phyloP scores from a whole-genome alignment of 2,113 vertebrate species.

The Bungarus multicinctus region DNA sequence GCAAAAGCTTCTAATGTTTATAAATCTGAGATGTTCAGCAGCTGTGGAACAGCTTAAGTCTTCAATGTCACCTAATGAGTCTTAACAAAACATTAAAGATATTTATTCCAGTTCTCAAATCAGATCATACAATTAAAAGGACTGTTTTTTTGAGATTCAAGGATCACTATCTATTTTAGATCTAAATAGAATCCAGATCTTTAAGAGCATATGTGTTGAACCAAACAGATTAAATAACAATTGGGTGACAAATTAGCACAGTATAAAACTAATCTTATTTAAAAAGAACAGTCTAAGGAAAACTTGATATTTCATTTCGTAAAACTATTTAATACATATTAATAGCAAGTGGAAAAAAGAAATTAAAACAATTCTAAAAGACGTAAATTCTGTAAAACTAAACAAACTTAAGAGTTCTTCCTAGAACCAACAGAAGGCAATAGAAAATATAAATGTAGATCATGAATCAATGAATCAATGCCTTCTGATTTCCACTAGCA shows the following conservation, averaged over 20 bases:
- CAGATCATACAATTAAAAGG: background rate
- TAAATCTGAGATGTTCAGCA: slow-evolving; percentile 74
- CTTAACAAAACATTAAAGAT: slow-evolving; percentile 43
- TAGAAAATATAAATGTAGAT: background rate
- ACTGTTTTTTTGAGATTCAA: background rate
- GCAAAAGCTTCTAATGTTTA: slow-evolving; percentile 79
- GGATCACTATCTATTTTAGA: background rate
- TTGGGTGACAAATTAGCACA: background rate
- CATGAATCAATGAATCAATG: background rate
- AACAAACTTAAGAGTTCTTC: background rate
- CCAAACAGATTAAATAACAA: background rate
- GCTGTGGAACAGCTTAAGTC: slow-evolving; percentile 70
- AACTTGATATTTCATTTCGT: background rate
- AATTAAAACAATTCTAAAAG: background rate
- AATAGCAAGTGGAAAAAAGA: background rate
- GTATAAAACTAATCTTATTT: background rate
- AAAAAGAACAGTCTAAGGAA: background rate
- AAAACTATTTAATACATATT: background rate
- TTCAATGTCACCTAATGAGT: slow-evolving; percentile 63
- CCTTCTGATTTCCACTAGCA: background rate
- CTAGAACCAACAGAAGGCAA: background rate
- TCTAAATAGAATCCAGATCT: background rate
- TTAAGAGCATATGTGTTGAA: background rate
- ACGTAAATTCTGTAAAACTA: background rate
- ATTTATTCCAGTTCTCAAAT: slow-evolving; percentile 15